Percentiles rank a stretch among this genome's conserved stretches.
These are phyloP conservation scores for Pachliopta kotzebuea DNA, from an alignment of 2,888 invertebrate genomes.

Conservation along the genomic window DNA sequence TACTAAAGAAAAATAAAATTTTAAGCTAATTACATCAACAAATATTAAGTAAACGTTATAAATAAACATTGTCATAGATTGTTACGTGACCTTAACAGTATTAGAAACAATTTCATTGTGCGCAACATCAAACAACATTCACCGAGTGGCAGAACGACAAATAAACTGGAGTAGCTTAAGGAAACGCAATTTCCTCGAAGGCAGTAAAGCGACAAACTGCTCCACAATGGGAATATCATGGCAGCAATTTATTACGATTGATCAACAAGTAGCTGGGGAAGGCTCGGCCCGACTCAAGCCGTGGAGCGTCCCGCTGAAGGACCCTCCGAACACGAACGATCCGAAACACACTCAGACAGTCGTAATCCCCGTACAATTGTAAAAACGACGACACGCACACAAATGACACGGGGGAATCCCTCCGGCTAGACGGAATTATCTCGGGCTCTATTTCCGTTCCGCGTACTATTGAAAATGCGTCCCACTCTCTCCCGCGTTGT, in stretches of 20 bases:
- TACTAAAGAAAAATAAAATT: background rate
- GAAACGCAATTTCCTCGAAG: constrained; percentile 74
- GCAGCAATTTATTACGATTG: constrained; percentile 79
- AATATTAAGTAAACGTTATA: background rate
- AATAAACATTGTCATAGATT: background rate
- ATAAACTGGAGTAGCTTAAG: constrained; percentile 68
- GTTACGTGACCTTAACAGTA: constrained; percentile 14
- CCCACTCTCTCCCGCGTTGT: constrained; percentile 49
- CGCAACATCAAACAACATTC: constrained; percentile 15
- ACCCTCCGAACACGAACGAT: constrained; percentile 55
- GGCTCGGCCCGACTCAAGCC: constrained; percentile 43
- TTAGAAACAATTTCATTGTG: constrained; percentile 15
- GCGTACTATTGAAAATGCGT: constrained; percentile 75
- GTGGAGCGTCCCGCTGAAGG: constrained; percentile 46
- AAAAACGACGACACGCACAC: constrained; percentile 74
- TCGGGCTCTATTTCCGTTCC: constrained; percentile 79
- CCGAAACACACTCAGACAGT: constrained; percentile 66
- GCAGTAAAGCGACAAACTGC: constrained; percentile 77
- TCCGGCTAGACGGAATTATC: constrained; percentile 80
- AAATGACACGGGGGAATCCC: constrained; percentile 80
- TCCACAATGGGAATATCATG: constrained; percentile 78
- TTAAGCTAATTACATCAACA: background rate
- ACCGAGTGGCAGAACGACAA: constrained; percentile 46
- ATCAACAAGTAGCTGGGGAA: constrained; percentile 78
- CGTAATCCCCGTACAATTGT: constrained; percentile 66